These are phyloP conservation scores for Megalops cyprinoides DNA, from an alignment of 2,797 vertebrate genomes.

Conservation along the genomic window DNA sequence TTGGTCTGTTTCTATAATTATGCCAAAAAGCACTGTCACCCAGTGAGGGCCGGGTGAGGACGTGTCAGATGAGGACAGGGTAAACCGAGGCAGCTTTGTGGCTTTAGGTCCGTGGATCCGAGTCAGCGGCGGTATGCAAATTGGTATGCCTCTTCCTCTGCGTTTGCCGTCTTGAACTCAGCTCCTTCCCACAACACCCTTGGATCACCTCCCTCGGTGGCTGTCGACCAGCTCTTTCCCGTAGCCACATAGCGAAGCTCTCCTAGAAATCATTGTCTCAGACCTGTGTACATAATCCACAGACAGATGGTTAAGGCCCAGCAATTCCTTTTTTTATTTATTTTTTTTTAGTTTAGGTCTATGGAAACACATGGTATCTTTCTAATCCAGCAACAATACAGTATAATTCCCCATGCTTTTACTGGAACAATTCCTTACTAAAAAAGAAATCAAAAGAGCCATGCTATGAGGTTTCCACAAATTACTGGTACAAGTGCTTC, in stretches of 20 bases:
- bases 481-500: not conserved
- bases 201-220: slow-evolving; percentile 19
- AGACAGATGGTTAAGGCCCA: not conserved
- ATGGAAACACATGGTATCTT: not conserved
- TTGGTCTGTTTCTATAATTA: not conserved
- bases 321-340: not conserved
- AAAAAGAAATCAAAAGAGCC: slow-evolving; percentile 1
- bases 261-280: not conserved
- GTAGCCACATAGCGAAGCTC: not conserved
- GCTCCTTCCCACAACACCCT: slow-evolving; percentile 9
- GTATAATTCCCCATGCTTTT: not conserved
- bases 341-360: not conserved
- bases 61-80: slow-evolving; percentile 21
- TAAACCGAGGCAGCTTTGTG: not conserved
- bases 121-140: slow-evolving; percentile 19
- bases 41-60: not conserved
- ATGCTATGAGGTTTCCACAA: slow-evolving; percentile 12
- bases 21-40: not conserved
- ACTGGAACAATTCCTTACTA: not conserved
- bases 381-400: not conserved
- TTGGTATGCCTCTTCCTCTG: slow-evolving; percentile 14
- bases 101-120: not conserved
- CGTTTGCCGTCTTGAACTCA: slow-evolving; percentile 19
- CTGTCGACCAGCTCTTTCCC: not conserved
- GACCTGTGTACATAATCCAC: not conserved